Percentiles rank a stretch among this genome's conserved stretches.
Conservation (phyloP, 2,888 invertebrate species). For the Rhopalosiphum nymphaeae region DNA sequence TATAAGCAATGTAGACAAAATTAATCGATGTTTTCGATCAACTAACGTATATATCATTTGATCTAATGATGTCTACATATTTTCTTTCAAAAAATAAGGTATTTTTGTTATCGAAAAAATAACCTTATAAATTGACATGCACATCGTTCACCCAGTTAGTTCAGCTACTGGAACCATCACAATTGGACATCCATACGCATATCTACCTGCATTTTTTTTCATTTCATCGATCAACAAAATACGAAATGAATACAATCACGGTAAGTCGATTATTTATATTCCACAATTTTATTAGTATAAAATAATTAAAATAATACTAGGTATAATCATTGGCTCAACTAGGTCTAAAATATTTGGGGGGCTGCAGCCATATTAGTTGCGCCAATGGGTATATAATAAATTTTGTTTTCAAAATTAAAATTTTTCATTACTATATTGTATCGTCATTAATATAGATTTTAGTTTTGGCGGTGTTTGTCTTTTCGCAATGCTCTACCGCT, state of each 20-base stretch:
- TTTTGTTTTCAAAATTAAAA: background rate
- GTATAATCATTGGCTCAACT: no score
- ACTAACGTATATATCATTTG: background rate
- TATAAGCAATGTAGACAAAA: background rate
- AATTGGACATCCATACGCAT: background rate
- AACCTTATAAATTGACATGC: background rate
- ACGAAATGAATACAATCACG: background rate
- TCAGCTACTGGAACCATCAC: background rate
- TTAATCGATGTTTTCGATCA: background rate
- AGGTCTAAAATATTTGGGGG: no score
- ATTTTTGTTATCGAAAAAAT: background rate
- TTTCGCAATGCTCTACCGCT: background rate
- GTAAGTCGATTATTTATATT: background rate
- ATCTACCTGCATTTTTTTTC: background rate
- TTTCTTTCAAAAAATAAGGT: background rate
- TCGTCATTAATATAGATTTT: background rate
- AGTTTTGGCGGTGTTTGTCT: background rate
- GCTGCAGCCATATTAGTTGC: no score
- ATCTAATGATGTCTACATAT: slow-evolving; percentile 7
- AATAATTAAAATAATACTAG: background rate
- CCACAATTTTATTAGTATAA: background rate
- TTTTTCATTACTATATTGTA: background rate
- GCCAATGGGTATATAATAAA: background rate
- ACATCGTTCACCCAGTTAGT: background rate
- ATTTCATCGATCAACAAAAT: background rate